Evolutionary conservation across 2,797 vertebrate genomes (phyloP).

Genomic region (Aselliscus stoliczkanus): DNA sequence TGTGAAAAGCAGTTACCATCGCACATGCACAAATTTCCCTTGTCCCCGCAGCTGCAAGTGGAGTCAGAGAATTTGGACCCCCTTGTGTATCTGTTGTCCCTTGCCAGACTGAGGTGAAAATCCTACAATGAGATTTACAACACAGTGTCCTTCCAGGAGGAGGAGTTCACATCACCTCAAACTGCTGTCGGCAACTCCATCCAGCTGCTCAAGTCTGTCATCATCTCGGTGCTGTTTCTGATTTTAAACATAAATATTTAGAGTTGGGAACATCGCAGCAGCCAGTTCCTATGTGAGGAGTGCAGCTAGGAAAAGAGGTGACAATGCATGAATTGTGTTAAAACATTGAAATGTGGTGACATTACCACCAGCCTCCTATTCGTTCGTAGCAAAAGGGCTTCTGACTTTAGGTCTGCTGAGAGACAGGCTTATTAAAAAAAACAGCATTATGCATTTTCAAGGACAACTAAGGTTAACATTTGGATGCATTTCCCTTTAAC

Average conservation of each 20-base stretch:
- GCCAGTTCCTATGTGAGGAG: neutral
- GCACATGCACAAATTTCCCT: rapidly evolving
- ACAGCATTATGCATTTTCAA: neutral
- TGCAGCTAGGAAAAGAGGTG: neutral
- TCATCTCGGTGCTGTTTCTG: neutral
- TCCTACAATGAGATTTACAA: neutral
- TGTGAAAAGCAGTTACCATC: too few relatives aligned
- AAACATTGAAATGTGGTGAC: neutral
- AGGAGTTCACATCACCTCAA: neutral
- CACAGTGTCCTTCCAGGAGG: rapidly evolving
- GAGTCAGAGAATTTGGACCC: neutral
- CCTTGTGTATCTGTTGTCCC: neutral
- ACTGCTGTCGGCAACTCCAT: neutral
- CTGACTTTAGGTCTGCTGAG: neutral
- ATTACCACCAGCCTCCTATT: neutral
- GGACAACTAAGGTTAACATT: neutral
- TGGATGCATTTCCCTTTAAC: neutral
- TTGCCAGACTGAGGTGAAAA: neutral
- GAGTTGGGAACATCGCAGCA: neutral
- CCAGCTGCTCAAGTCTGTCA: neutral
- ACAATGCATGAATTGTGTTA: neutral
- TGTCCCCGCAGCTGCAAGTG: neutral
- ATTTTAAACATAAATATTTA: neutral
- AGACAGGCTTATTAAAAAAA: neutral
- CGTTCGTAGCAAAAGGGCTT: neutral